Evolutionary conservation across 2,888 invertebrate species (phyloP).

Genomic region (Belgica antarctica): DNA sequence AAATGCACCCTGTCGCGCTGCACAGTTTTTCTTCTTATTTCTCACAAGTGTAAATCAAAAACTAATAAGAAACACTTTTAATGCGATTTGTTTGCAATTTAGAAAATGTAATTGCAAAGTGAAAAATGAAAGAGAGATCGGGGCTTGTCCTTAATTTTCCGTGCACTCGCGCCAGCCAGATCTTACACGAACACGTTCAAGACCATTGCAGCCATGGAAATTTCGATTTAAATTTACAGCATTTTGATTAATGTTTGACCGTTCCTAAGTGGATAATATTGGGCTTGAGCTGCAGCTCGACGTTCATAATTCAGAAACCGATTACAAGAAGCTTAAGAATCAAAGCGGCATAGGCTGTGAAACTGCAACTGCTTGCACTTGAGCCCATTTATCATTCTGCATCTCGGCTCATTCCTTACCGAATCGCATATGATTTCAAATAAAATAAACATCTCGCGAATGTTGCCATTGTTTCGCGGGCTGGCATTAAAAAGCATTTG

Average conservation of each 20-base stretch:
- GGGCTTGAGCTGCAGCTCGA: neutral
- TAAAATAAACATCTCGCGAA: neutral
- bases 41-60: neutral
- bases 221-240: neutral
- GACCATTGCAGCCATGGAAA: neutral
- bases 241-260: constrained; percentile 25
- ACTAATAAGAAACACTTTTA: neutral
- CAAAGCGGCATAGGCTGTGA: no score
- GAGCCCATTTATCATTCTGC: neutral
- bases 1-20: neutral
- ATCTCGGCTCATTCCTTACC: neutral
- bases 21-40: neutral
- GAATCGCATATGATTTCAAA: neutral
- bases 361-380: neutral
- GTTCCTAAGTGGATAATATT: neutral
- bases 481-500: neutral
- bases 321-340: neutral
- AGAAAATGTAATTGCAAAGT: neutral
- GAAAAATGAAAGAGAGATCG: neutral
- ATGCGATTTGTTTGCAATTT: neutral
- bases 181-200: no score
- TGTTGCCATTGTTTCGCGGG: neutral
- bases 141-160: neutral
- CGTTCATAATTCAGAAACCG: neutral
- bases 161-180: neutral